A percentile compares a stretch with the other conserved stretches of the same genome.
phyloP scores from a whole-genome alignment of 1,140 invertebrate species.

The Drosophila dunni region DNA sequence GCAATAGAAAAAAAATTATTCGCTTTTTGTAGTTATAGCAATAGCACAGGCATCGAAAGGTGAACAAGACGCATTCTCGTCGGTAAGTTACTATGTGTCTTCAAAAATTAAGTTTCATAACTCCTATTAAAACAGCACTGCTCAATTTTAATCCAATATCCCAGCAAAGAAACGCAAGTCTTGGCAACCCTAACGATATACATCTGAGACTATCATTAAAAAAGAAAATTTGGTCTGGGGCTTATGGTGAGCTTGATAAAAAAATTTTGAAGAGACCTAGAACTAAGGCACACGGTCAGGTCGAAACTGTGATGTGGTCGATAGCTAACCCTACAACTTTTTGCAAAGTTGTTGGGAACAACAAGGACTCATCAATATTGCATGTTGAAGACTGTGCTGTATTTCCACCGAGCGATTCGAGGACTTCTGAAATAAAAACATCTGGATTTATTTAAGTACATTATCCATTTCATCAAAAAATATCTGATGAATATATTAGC shows the following conservation, averaged over 20 bases:
- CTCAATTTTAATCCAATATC: conserved; percentile 53
- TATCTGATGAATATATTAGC: background rate
- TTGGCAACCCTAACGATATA: conserved; percentile 57
- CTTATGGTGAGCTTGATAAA: conserved; percentile 43
- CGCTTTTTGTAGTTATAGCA: too few relatives aligned
- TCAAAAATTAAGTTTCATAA: too few relatives aligned
- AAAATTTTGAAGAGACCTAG: conserved; percentile 53
- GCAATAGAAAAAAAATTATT: too few relatives aligned
- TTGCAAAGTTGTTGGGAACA: conserved; percentile 16
- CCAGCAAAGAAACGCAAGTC: conserved; percentile 40
- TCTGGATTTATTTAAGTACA: conserved; percentile 77
- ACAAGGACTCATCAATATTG: conserved; percentile 7
- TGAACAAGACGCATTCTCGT: conserved; percentile 37
- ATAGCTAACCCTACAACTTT: conserved; percentile 21
- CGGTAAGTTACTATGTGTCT: conserved; percentile 42
- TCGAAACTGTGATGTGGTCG: conserved; percentile 22
- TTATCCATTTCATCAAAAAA: background rate
- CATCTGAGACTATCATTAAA: conserved; percentile 79
- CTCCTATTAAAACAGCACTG: conserved; percentile 17
- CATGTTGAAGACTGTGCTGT: background rate
- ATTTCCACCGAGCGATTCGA: conserved; percentile 48
- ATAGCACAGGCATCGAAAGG: conserved; percentile 31
- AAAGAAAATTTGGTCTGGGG: conserved; percentile 81
- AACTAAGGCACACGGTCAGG: conserved; percentile 21
- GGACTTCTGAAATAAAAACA: conserved; percentile 64